These are phyloP conservation scores for Festucalex cinctus DNA, from an alignment of 2,113 vertebrate genomes.

Conservation along the genomic window DNA sequence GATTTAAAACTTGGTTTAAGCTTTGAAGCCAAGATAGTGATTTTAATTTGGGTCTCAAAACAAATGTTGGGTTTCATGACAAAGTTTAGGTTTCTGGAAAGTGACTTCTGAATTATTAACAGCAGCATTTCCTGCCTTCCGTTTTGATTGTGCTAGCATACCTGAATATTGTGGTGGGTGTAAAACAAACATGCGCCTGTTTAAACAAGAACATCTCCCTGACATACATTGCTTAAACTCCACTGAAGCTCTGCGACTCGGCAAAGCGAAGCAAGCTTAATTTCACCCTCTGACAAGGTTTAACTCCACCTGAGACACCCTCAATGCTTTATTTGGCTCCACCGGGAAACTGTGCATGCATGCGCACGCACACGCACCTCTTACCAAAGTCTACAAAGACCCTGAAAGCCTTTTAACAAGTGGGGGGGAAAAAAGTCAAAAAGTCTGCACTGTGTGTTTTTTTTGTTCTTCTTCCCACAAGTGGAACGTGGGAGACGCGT, in stretches of 20 bases:
- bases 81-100: too few species aligned
- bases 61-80: too few species aligned
- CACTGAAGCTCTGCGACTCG: conserved; percentile 13
- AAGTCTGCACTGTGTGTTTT: conserved; percentile 24
- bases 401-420: conserved; percentile 67
- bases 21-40: background rate
- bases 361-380: conserved; percentile 45
- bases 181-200: background rate
- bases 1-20: too few species aligned
- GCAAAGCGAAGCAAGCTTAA: conserved; percentile 17
- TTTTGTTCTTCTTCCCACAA: conserved; percentile 13
- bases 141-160: background rate
- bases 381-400: conserved; percentile 71
- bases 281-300: conserved; percentile 50
- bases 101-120: background rate
- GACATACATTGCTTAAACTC: conserved; percentile 1
- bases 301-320: conserved; percentile 35
- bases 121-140: background rate
- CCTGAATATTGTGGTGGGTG: background rate
- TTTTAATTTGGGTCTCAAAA: background rate
- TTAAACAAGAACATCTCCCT: conserved; percentile 5
- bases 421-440: conserved; percentile 29
- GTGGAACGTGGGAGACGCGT: conserved; percentile 51
- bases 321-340: conserved; percentile 35
- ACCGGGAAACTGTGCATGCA: conserved; percentile 48